Conservation (phyloP, 2,888 invertebrate genomes). For the Leucophora obtusa region DNA sequence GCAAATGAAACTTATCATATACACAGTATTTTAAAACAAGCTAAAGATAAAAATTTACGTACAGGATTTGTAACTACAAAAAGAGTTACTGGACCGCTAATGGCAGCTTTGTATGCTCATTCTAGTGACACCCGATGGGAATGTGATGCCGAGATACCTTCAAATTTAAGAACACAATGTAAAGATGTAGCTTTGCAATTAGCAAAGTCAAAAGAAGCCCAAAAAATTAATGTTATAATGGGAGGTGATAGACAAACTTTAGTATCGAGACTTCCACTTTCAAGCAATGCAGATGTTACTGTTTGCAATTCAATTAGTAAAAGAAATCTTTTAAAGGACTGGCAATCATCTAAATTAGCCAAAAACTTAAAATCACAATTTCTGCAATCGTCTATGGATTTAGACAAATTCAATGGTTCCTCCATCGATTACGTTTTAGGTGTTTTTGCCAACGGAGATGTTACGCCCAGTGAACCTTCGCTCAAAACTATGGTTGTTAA, state of each 20-base stretch:
- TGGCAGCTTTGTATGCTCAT: conserved; percentile 87
- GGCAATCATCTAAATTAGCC: conserved; percentile 82
- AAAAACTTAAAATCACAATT: conserved; percentile 80
- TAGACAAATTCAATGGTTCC: conserved; percentile 81
- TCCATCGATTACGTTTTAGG: conserved; percentile 87
- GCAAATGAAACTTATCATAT: conserved; percentile 80
- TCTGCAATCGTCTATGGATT: conserved; percentile 83
- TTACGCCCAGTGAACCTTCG: conserved; percentile 81
- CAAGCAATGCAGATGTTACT: conserved; percentile 80
- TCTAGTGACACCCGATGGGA: conserved; percentile 88
- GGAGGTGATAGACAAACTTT: conserved; percentile 89
- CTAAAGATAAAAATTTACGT: conserved; percentile 85
- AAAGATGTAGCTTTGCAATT: conserved; percentile 91
- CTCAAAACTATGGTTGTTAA: conserved; percentile 86
- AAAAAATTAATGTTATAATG: conserved; percentile 80
- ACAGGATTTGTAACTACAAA: conserved; percentile 93
- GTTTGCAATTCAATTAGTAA: conserved; percentile 85
- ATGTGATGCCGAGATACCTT: conserved; percentile 84
- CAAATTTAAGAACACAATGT: conserved; percentile 80
- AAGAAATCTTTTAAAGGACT: conserved; percentile 85
- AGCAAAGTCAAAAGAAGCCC: conserved; percentile 87
- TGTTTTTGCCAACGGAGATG: conserved; percentile 88
- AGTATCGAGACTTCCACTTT: conserved; percentile 80
- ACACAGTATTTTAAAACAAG: conserved; percentile 84
- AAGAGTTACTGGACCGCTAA: conserved; percentile 91